Conservation (phyloP, 2,888 invertebrate genomes). For the Tromatobia lineatoria region DNA sequence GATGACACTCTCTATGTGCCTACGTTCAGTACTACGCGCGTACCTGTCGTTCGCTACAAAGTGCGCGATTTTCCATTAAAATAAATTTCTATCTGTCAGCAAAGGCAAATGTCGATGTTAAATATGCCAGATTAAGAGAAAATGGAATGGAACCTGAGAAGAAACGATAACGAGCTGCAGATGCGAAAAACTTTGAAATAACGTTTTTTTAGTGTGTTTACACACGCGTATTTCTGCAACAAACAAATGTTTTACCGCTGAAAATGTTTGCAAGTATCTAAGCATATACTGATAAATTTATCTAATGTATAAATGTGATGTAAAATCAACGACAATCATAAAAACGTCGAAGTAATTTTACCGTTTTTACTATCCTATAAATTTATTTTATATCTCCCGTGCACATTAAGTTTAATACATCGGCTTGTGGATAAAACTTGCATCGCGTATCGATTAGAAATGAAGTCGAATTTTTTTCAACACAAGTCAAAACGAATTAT, state of each 20-base stretch:
- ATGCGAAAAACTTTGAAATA: conserved; percentile 51
- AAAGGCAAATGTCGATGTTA: conserved; percentile 40
- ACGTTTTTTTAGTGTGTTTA: conserved; percentile 37
- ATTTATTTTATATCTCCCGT: no score
- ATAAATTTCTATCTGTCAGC: conserved; percentile 65
- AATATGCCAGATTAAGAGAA: conserved; percentile 62
- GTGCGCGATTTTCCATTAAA: conserved; percentile 27
- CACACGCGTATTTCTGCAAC: conserved; percentile 33
- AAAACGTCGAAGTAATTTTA: not conserved
- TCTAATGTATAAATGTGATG: not conserved
- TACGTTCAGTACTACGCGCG: not conserved
- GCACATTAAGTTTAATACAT: no score
- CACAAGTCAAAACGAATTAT: no score
- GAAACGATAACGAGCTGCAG: conserved; percentile 67
- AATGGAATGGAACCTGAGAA: conserved; percentile 22
- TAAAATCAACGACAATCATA: conserved; percentile 2
- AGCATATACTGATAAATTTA: no score
- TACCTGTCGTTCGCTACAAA: not conserved
- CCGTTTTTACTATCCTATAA: no score
- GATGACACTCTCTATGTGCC: conserved; percentile 37
- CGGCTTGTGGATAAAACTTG: no score
- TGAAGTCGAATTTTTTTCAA: no score
- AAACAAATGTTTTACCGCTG: conserved; percentile 8
- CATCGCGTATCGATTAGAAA: no score
- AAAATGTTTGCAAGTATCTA: no score